phyloP scores from a whole-genome alignment of 2,797 vertebrate species.

The Acanthornis magna region DNA sequence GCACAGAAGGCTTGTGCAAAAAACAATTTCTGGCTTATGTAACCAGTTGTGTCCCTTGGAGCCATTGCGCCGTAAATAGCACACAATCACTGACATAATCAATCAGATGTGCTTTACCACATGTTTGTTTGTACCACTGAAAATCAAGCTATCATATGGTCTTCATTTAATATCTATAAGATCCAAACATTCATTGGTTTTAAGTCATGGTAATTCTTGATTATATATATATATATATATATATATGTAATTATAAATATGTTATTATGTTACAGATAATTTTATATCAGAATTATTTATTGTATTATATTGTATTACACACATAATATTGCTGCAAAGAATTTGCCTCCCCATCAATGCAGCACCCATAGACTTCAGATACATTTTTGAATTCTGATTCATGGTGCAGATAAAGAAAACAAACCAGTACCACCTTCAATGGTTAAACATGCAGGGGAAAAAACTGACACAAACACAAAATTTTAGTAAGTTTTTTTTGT shows the following conservation, averaged over 20 bases:
- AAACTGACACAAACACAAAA: neutral
- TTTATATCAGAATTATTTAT: neutral
- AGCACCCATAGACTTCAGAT: neutral
- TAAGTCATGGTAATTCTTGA: neutral
- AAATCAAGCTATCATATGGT: neutral
- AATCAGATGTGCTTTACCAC: neutral
- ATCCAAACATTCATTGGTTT: neutral
- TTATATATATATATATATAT: too few species aligned
- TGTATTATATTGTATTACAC: neutral
- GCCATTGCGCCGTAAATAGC: neutral
- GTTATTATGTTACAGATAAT: fast-evolving
- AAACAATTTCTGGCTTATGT: neutral
- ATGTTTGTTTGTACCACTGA: neutral
- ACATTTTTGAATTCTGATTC: neutral
- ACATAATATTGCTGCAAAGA: neutral
- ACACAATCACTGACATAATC: neutral
- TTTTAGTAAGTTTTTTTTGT: neutral
- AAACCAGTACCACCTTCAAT: neutral
- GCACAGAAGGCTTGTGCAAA: neutral
- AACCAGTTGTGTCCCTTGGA: neutral
- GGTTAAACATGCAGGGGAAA: neutral
- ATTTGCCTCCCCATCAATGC: neutral
- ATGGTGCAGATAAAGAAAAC: neutral
- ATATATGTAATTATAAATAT: too few species aligned
- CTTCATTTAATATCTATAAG: neutral